A percentile compares a stretch with the other conserved stretches of the same genome.
Evolutionary conservation across 2,797 vertebrate genomes (phyloP).

Genomic region (Telmatherina bonti): DNA sequence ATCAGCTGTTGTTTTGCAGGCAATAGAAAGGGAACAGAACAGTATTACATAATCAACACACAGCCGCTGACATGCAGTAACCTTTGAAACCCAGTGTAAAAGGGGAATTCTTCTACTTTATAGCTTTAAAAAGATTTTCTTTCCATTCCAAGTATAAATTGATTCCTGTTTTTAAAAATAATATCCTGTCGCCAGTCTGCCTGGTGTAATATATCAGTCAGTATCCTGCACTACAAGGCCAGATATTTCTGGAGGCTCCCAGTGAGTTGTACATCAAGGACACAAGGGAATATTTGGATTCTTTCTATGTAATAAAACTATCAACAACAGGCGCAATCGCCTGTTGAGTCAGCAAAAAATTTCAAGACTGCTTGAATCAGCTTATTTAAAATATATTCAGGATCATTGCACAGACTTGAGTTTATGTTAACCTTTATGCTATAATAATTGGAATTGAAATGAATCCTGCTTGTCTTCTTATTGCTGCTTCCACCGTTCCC

Average conservation of each 20-base stretch:
- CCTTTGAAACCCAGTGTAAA: conserved; percentile 5
- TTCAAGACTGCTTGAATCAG: not conserved
- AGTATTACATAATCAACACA: conserved; percentile 30
- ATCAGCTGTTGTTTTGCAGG: conserved; percentile 20
- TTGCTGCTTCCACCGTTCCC: not conserved
- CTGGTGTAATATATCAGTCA: not conserved
- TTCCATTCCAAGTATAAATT: not conserved
- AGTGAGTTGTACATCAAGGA: not conserved
- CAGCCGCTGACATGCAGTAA: conserved; percentile 29
- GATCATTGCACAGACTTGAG: no score
- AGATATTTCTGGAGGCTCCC: conserved; percentile 4
- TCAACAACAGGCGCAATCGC: not conserved
- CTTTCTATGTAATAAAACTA: conserved; percentile 3
- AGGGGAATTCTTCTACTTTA: not conserved
- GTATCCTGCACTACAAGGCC: not conserved
- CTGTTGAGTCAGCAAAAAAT: conserved; percentile 14
- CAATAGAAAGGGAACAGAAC: conserved; percentile 9
- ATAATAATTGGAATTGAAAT: not conserved
- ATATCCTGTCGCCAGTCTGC: not conserved
- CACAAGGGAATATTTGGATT: not conserved
- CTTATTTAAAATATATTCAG: conserved; percentile 4
- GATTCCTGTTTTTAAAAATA: not conserved
- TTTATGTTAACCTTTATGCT: not conserved
- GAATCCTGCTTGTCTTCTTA: not conserved
- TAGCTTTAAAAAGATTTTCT: not conserved